Evolutionary conservation across 2,113 vertebrate species (phyloP).

Genomic region (Raphicerus campestris): DNA sequence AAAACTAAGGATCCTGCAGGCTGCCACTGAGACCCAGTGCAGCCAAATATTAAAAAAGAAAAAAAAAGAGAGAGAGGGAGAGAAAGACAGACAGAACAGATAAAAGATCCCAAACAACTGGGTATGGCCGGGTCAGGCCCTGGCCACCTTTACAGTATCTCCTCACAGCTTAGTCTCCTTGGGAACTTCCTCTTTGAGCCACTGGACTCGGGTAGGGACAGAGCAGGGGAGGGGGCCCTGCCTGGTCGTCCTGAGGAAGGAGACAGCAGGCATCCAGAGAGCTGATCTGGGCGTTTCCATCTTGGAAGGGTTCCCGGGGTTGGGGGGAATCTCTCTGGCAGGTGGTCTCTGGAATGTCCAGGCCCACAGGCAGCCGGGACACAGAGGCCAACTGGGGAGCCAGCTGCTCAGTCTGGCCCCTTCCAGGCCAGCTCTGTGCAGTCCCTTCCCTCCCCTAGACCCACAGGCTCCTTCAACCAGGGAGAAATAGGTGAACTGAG

Average conservation of each 20-base stretch:
- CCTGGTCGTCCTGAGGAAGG: neutral
- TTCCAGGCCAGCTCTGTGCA: neutral
- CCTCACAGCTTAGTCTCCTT: neutral
- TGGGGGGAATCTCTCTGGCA: constrained; percentile 6
- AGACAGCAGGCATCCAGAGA: neutral
- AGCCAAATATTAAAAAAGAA: neutral
- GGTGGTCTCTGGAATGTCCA: constrained; percentile 42
- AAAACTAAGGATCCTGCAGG: neutral
- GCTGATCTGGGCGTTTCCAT: neutral
- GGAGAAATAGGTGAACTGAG: neutral
- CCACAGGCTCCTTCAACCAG: neutral
- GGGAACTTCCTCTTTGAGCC: neutral
- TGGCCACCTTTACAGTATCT: neutral
- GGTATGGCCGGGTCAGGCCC: neutral
- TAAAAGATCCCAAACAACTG: neutral
- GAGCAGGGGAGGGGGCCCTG: neutral
- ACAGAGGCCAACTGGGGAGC: constrained; percentile 29
- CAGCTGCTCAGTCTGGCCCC: constrained; percentile 42
- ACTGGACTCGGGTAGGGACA: accelerated
- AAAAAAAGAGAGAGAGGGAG: neutral
- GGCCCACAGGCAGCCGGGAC: neutral
- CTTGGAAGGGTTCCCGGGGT: neutral
- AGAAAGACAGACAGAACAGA: neutral
- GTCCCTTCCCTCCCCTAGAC: neutral
- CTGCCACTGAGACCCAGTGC: neutral